Evolutionary conservation across 2,113 vertebrate genomes (phyloP).

Genomic region (Anhinga rufa): DNA sequence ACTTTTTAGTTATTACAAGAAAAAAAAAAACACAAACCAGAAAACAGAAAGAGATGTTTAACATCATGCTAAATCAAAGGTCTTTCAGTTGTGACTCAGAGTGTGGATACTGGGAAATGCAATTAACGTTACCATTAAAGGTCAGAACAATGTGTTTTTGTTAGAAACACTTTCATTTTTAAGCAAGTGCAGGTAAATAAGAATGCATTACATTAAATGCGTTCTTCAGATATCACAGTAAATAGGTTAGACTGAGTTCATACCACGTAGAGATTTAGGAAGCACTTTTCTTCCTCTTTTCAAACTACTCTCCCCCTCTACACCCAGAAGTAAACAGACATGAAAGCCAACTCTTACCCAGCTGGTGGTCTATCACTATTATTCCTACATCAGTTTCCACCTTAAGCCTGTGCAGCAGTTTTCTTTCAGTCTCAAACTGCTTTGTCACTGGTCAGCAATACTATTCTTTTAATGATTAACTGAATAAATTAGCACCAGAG

Average conservation of each 20-base stretch:
- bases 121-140: background rate
- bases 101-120: background rate
- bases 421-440: background rate
- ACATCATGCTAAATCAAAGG: background rate
- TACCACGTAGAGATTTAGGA: background rate
- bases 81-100: background rate
- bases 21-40: background rate
- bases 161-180: conserved; percentile 13
- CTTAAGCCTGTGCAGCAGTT: background rate
- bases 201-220: background rate
- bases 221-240: background rate
- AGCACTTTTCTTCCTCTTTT: background rate
- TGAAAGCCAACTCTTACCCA: background rate
- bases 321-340: background rate
- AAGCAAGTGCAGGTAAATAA: conserved; percentile 24
- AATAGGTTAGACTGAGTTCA: background rate
- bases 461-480: conserved; percentile 28
- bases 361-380: background rate
- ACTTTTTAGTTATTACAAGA: background rate
- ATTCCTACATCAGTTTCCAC: background rate
- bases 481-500: background rate
- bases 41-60: background rate
- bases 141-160: conserved; percentile 35
- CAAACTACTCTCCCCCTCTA: background rate
- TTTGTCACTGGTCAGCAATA: background rate